phyloP scores from a whole-genome alignment of 2,113 vertebrate species.

The Globicephala melas region DNA sequence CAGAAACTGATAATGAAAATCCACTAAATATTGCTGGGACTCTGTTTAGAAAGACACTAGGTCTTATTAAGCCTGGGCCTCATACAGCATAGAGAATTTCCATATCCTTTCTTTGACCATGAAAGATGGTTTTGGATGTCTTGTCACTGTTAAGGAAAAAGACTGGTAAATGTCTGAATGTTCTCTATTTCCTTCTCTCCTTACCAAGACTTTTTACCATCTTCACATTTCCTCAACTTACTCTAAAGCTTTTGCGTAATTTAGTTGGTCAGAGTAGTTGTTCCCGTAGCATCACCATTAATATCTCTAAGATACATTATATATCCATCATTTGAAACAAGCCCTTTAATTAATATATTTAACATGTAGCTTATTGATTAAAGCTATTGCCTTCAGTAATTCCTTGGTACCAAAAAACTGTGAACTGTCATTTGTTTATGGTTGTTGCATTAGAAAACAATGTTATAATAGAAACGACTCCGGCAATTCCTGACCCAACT shows the following conservation, averaged over 20 bases:
- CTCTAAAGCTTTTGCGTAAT: not conserved
- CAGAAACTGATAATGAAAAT: constrained; percentile 10
- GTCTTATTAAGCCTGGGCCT: not conserved
- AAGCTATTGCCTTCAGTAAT: not conserved
- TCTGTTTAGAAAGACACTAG: constrained; percentile 3
- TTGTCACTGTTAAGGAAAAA: not conserved
- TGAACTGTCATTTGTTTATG: constrained; percentile 17
- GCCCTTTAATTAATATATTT: not conserved
- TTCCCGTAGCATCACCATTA: not conserved
- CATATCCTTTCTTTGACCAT: not conserved
- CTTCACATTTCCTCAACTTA: not conserved
- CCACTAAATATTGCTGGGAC: not conserved
- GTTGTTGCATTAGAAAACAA: constrained; percentile 7
- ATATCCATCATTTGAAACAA: not conserved
- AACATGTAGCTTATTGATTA: not conserved
- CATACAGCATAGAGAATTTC: not conserved
- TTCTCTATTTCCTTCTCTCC: not conserved
- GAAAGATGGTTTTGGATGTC: not conserved
- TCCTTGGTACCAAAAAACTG: not conserved
- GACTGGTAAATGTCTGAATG: not conserved
- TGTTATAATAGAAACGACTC: constrained; percentile 24
- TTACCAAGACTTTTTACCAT: not conserved
- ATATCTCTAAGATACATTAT: not conserved
- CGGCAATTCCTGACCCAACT: not conserved
- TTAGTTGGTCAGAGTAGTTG: not conserved